Evolutionary conservation across 2,888 invertebrate genomes (phyloP).

Genomic region (Nephrotoma guestfalica): DNA sequence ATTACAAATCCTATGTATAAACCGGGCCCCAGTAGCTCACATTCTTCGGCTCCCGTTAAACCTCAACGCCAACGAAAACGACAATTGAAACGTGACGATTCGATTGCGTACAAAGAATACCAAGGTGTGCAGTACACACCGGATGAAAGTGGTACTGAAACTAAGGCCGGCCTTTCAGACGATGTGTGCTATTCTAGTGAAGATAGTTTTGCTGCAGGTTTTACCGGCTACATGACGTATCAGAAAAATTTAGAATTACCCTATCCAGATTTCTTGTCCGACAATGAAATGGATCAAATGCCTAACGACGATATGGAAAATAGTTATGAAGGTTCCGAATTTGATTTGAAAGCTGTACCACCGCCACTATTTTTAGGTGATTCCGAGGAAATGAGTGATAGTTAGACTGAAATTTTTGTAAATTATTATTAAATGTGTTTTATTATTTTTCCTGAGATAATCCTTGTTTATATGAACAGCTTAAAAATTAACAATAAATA

Average conservation of each 20-base stretch:
- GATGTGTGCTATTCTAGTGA: conserved; percentile 31
- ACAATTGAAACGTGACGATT: conserved; percentile 29
- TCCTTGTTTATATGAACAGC: neutral
- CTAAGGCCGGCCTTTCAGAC: conserved; percentile 27
- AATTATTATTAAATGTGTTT: neutral
- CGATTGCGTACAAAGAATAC: conserved; percentile 16
- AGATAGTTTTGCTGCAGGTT: conserved; percentile 22
- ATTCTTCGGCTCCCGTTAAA: conserved; percentile 31
- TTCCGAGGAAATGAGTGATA: conserved; percentile 41
- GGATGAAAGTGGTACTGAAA: conserved; percentile 27
- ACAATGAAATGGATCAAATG: conserved; percentile 34
- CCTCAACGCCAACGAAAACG: conserved; percentile 31
- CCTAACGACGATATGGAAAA: conserved; percentile 41
- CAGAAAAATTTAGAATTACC: conserved; percentile 36
- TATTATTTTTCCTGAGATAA: neutral
- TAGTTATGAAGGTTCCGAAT: conserved; percentile 52
- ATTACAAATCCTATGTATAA: conserved; percentile 29
- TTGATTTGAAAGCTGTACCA: conserved; percentile 62
- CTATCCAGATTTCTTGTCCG: conserved; percentile 32
- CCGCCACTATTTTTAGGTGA: conserved; percentile 62
- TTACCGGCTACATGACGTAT: conserved; percentile 15
- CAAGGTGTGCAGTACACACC: conserved; percentile 15
- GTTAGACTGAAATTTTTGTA: conserved; percentile 14
- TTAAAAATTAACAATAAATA: neutral
- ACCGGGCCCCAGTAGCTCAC: conserved; percentile 22